phyloP scores from a whole-genome alignment of 2,888 invertebrate genomes.

The Clepsis dumicolana region DNA sequence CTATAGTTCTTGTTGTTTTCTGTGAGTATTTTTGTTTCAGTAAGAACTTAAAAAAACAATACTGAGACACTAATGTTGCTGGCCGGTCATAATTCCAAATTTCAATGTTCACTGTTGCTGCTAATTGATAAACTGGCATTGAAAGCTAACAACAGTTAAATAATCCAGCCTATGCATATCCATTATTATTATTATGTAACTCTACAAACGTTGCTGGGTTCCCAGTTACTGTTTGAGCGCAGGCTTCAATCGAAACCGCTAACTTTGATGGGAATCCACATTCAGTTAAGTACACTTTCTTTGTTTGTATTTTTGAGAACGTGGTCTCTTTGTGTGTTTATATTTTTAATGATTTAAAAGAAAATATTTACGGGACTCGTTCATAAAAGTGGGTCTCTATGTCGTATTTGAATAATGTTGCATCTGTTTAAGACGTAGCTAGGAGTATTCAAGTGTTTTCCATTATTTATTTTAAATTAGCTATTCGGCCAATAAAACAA shows the following conservation, averaged over 20 bases:
- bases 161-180: too few species aligned
- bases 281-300: slow-evolving; percentile 28
- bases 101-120: too few species aligned
- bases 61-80: too few species aligned
- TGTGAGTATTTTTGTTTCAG: too few species aligned
- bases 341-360: background rate
- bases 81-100: background rate
- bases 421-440: slow-evolving; percentile 29
- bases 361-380: background rate
- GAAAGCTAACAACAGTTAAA: too few species aligned
- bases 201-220: slow-evolving; percentile 6
- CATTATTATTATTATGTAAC: background rate
- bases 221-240: background rate
- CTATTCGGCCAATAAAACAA: slow-evolving; percentile 38
- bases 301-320: slow-evolving; percentile 21
- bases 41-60: too few species aligned
- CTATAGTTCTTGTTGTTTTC: too few species aligned
- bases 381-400: background rate
- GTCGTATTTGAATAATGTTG: slow-evolving; percentile 8
- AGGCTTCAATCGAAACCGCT: slow-evolving; percentile 2
- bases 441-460: slow-evolving; percentile 25
- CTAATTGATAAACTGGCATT: too few species aligned
- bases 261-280: background rate
- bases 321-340: slow-evolving; percentile 16
- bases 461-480: slow-evolving; percentile 15